Percentiles rank a stretch among this genome's conserved stretches.
Conservation (phyloP, 2,797 vertebrate genomes). For the Petrocephalus schoutedeni region DNA sequence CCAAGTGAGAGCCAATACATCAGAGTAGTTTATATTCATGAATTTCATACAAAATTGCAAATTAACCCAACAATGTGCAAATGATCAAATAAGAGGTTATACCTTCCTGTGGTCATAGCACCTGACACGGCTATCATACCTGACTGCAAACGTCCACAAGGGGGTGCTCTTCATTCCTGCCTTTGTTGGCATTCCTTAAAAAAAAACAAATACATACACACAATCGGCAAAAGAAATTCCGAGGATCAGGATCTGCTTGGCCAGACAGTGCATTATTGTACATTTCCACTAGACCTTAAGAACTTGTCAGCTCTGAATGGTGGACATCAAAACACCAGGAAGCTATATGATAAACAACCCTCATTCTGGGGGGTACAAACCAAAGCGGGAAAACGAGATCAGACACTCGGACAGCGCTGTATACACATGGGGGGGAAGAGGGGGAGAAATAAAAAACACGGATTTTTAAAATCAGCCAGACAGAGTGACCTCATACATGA, state of each 20-base stretch:
- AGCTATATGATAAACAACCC: background rate
- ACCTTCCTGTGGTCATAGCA: background rate
- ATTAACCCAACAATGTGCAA: background rate
- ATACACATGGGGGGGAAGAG: background rate
- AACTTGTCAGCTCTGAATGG: background rate
- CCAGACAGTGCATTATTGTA: background rate
- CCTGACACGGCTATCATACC: slow-evolving; percentile 52
- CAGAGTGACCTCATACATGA: background rate
- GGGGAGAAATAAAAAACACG: background rate
- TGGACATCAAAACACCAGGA: background rate
- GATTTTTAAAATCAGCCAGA: background rate
- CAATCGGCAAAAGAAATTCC: slow-evolving; percentile 22
- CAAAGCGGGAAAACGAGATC: background rate
- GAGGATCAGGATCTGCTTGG: background rate
- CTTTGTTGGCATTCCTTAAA: slow-evolving; percentile 79
- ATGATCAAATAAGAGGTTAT: background rate
- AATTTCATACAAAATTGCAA: background rate
- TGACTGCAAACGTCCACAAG: slow-evolving; percentile 58
- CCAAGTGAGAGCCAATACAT: background rate
- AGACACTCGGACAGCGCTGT: background rate
- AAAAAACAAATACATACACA: slow-evolving; percentile 23
- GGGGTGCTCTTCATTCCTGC: slow-evolving; percentile 64
- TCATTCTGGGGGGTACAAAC: slow-evolving; percentile 22
- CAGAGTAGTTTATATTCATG: background rate
- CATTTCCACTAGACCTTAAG: background rate